Evolutionary conservation across 1,140 invertebrate species (phyloP), one percentile per base, ranked within the genome.

Genomic region (Helicoverpa armigera): DNA sequence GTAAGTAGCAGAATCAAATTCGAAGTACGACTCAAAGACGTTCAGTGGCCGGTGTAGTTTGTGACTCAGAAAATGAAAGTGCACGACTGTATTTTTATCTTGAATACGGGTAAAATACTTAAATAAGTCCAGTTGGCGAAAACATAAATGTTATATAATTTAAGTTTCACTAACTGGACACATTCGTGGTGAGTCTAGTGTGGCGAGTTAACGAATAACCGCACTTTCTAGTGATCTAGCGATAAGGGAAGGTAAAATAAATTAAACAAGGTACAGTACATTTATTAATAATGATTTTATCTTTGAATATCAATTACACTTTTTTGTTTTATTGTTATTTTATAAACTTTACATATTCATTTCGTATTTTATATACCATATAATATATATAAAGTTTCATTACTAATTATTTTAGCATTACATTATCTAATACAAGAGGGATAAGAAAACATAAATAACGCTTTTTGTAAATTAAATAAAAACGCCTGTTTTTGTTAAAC

Each of bases 281-380:
- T 91, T 91, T 90, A 91, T 87, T 90, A 90, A 86, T 91, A 90
- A 88, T 90, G 84, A 88, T 86, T 90, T 90, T 87, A 87, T 90
- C 83, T 79, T 88, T 87, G 85, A 90, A 89, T 90, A 89, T 87
- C 89, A 90, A 89, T 90, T 90, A 90, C 88, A 90, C 85, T 89
- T 90, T 86, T 82, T 88, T 77, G 58, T 86, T 85, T 86, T 87
- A 86, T 86, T 86, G 80, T 86, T 89, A 87, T 82, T 88, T 88
- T 87, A 89, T 88, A 86, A 88, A 90, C 84, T 85, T 87, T 89
- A 89, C 87, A 89, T 84, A 82, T 77, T 75, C 75, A 84, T 76
- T 81, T 81, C 81, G 72, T 87, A 85, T 72, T 63, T 83, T 83
- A 82, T 81, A 82, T 75, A 80, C 79, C 85, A 82, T 78, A 67